These are phyloP conservation scores for Osmoderma eremita DNA, from an alignment of 2,888 invertebrate species.

Conservation along the genomic window DNA sequence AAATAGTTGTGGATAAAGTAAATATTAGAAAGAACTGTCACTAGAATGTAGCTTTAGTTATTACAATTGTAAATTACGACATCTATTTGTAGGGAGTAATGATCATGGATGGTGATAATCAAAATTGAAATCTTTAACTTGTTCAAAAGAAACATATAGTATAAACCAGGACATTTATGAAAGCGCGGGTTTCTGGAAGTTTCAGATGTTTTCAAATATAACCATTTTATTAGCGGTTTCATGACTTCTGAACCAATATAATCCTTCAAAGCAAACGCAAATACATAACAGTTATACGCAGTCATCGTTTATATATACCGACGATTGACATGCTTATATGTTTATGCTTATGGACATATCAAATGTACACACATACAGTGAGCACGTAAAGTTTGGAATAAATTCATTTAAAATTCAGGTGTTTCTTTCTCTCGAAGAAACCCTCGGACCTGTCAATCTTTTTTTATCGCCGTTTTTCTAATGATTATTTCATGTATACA, in stretches of 20 bases:
- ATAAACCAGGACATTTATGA: neutral
- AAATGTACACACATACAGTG: too few species aligned
- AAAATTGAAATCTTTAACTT: neutral
- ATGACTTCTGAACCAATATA: slow-evolving; percentile 8
- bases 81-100: neutral
- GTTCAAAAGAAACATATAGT: neutral
- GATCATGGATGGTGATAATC: neutral
- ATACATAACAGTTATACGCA: neutral
- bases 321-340: neutral
- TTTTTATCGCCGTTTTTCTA: too few species aligned
- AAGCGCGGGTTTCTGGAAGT: neutral
- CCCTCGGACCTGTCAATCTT: neutral
- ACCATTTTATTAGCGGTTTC: slow-evolving; percentile 19
- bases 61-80: neutral
- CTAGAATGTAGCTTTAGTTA: too few species aligned
- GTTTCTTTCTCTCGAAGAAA: too few species aligned
- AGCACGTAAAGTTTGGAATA: too few species aligned
- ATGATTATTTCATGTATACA: too few species aligned
- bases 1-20: too few species aligned
- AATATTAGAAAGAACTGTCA: too few species aligned
- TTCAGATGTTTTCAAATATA: neutral
- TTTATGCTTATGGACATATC: too few species aligned
- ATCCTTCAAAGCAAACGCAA: slow-evolving; percentile 2
- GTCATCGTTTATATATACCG: slow-evolving; percentile 9
- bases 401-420: neutral